Conservation (phyloP, 2,797 vertebrate genomes). For the Gadopsis marmoratus region DNA sequence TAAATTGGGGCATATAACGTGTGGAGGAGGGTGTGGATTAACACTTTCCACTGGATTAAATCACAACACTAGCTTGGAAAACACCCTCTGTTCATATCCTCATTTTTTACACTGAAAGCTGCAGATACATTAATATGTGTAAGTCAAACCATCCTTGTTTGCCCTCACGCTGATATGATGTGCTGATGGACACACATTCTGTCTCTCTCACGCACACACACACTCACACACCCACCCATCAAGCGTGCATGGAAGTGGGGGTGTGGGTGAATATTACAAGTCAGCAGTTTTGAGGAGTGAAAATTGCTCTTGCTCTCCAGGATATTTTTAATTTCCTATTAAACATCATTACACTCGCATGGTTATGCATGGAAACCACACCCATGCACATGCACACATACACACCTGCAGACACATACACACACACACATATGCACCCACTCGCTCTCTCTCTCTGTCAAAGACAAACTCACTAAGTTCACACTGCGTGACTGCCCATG, state of each 20-base stretch:
- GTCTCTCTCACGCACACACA: background rate
- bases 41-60: background rate
- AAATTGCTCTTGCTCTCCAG: conserved; percentile 68
- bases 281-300: conserved; percentile 70
- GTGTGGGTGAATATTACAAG: conserved; percentile 55
- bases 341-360: conserved; percentile 60
- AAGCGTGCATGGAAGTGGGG: conserved; percentile 40
- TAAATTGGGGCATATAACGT: background rate
- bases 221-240: conserved; percentile 16
- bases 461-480: conserved; percentile 72
- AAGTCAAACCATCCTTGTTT: conserved; percentile 22
- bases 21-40: background rate
- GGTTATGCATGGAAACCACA: conserved; percentile 40
- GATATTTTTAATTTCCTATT: conserved; percentile 80
- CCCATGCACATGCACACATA: conserved; percentile 10
- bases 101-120: conserved; percentile 18
- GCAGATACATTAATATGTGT: conserved; percentile 5
- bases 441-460: conserved; percentile 31
- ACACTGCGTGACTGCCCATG: conserved; percentile 64
- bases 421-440: background rate
- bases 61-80: background rate
- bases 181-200: conserved; percentile 27
- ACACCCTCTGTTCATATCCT: conserved; percentile 5
- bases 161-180: conserved; percentile 24
- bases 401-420: background rate